phyloP scores from a whole-genome alignment of 2,113 vertebrate species.

The Zootoca vivipara region DNA sequence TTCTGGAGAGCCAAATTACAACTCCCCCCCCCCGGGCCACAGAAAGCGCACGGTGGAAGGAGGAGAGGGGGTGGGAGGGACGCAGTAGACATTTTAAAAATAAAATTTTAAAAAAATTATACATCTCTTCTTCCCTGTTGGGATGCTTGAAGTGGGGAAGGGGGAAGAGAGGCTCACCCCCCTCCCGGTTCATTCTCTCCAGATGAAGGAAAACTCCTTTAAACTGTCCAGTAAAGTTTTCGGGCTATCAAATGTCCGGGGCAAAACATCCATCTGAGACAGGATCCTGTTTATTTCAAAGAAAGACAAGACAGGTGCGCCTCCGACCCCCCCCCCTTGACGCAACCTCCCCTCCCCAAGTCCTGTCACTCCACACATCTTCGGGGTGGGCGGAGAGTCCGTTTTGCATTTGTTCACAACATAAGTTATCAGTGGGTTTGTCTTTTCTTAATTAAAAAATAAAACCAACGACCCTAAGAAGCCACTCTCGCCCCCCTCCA shows the following conservation, averaged over 20 bases:
- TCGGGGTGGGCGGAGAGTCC: slow-evolving; percentile 36
- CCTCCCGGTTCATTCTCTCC: not conserved
- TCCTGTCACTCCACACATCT: not conserved
- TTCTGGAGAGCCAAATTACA: slow-evolving; percentile 23
- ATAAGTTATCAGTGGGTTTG: slow-evolving; percentile 2
- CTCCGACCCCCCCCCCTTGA: not conserved
- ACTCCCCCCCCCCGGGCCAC: too few species aligned
- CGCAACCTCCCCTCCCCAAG: not conserved
- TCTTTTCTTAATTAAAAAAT: not conserved
- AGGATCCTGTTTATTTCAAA: slow-evolving; percentile 34
- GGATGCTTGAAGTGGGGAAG: too few species aligned
- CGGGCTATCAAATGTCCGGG: slow-evolving; percentile 40
- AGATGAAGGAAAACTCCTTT: slow-evolving; percentile 44
- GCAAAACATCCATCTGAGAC: slow-evolving; percentile 44
- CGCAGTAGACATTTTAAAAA: too few species aligned
- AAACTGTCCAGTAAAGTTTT: slow-evolving; percentile 23
- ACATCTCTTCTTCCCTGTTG: too few species aligned
- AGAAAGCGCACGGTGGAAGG: too few species aligned
- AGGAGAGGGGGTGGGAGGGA: too few species aligned
- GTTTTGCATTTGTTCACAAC: not conserved
- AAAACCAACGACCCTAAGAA: not conserved
- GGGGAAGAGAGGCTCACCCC: not conserved
- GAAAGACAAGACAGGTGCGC: not conserved
- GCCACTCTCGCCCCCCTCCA: not conserved
- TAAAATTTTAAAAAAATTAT: too few species aligned